These are phyloP conservation scores for Dendrocincla fuliginosa DNA, from an alignment of 2,797 vertebrate genomes.

Conservation along the genomic window DNA sequence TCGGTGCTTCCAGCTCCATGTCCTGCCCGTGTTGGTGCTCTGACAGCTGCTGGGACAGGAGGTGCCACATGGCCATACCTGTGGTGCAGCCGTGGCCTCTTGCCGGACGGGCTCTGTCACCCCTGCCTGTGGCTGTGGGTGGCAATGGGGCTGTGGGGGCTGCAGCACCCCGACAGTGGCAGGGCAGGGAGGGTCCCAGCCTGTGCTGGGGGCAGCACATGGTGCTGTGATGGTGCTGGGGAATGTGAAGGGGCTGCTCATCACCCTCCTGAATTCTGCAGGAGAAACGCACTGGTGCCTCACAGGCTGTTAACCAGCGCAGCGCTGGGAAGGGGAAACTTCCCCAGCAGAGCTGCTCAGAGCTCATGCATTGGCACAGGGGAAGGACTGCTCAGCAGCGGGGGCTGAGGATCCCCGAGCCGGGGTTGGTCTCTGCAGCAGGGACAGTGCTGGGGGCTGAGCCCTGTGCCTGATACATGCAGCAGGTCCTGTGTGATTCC, in stretches of 20 bases:
- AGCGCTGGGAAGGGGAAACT: neutral
- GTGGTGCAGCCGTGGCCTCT: neutral
- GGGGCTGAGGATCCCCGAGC: neutral
- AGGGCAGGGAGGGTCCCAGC: neutral
- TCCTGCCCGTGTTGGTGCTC: accelerated
- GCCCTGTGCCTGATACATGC: neutral
- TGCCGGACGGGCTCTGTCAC: accelerated
- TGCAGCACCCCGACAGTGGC: accelerated
- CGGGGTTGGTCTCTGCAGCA: neutral
- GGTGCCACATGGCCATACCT: accelerated
- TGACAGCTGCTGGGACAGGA: neutral
- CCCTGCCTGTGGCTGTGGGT: accelerated
- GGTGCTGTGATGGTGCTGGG: neutral
- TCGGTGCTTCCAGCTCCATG: accelerated
- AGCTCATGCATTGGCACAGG: accelerated
- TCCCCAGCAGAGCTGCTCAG: neutral
- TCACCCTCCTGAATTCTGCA: neutral
- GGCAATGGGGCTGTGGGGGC: neutral
- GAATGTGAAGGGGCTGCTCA: accelerated
- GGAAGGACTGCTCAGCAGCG: neutral
- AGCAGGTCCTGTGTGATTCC: neutral
- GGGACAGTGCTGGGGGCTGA: neutral
- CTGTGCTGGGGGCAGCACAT: accelerated
- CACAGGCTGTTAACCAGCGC: neutral
- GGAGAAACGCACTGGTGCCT: neutral